Percentiles rank a stretch among this genome's conserved stretches.
Conservation (phyloP, 2,888 invertebrate genomes). For the Rotaria socialis region DNA sequence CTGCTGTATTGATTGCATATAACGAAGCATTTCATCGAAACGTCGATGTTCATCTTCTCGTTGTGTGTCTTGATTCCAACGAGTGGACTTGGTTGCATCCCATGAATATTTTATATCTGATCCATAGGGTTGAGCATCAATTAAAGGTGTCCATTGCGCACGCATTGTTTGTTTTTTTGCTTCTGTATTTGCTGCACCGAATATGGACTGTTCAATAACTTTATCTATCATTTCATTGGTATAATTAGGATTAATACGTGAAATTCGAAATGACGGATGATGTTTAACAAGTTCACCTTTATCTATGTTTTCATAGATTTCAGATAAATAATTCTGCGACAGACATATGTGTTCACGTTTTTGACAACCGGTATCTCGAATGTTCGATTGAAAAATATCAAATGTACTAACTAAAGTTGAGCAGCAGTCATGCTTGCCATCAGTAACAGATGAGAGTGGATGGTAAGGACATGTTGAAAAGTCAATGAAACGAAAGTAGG, state of each 20-base stretch:
- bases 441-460: neutral
- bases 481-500: conserved; percentile 43
- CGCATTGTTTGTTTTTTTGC: neutral
- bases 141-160: neutral
- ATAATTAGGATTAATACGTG: neutral
- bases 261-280: neutral
- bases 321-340: neutral
- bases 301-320: neutral
- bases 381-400: neutral
- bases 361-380: neutral
- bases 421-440: neutral
- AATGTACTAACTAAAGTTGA: neutral
- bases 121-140: neutral
- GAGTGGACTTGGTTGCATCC: conserved; percentile 57
- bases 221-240: neutral
- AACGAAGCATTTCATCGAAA: conserved; percentile 41
- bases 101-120: conserved; percentile 51
- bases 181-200: neutral
- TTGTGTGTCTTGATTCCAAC: conserved; percentile 60
- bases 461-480: conserved; percentile 36
- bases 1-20: neutral
- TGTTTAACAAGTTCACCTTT: neutral
- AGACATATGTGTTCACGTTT: conserved; percentile 1
- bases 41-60: conserved; percentile 56
- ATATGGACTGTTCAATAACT: conserved; percentile 11